Percentiles rank a stretch among this genome's conserved stretches.
Conservation (phyloP, 1,140 invertebrate species). For the Cyphomyrmex costatus region DNA sequence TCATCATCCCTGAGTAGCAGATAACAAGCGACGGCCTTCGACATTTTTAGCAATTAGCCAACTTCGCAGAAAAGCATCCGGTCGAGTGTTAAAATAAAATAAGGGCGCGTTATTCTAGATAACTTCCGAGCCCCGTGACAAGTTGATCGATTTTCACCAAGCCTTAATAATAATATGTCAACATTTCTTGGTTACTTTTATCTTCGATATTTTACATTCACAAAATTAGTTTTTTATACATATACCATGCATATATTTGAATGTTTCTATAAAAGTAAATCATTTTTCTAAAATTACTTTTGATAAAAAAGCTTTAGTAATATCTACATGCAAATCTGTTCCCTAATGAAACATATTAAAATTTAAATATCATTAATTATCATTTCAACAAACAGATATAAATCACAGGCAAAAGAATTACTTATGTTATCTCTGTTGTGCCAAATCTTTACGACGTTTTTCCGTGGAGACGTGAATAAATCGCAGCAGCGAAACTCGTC, state of each 20-base stretch:
- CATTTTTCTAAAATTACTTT: conserved; percentile 5
- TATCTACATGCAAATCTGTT: neutral
- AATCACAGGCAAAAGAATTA: conserved; percentile 27
- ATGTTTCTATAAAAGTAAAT: too few species aligned
- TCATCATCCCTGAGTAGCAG: neutral
- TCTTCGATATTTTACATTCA: neutral
- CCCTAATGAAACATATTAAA: neutral
- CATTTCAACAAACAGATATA: neutral
- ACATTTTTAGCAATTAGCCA: conserved; percentile 48
- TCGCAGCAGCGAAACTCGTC: conserved; percentile 13
- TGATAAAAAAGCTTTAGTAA: neutral
- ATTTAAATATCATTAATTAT: neutral
- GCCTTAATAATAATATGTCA: neutral
- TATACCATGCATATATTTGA: too few species aligned
- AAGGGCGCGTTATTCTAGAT: conserved; percentile 6
- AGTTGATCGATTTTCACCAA: conserved; percentile 12
- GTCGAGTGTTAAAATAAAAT: conserved; percentile 14
- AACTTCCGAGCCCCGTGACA: neutral
- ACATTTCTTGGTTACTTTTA: neutral
- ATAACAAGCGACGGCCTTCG: conserved; percentile 23
- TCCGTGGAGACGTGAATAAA: conserved; percentile 30
- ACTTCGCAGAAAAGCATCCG: conserved; percentile 1
- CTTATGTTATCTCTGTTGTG: conserved; percentile 11
- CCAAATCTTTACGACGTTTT: conserved; percentile 16
- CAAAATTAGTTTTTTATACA: too few species aligned